A percentile compares a stretch with the other conserved stretches of the same genome.
Conservation (phyloP, 1,140 invertebrate genomes). For the honey bee (Apis mellifera) region Amel_HAv3.1 CM009939.2:10240001-10240500, state of each 20-base stretch:
- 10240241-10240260: too few species aligned
- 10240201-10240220: neutral
- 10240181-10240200: neutral
- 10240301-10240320: neutral
- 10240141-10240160: neutral
- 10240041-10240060: neutral
- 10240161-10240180: neutral
- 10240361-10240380: neutral
- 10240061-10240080: neutral
- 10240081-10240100: neutral
- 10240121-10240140: neutral
- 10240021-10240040: neutral
- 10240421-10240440: slow-evolving; percentile 11
- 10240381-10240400: neutral
- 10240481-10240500: slow-evolving; percentile 30
- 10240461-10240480: slow-evolving; percentile 7
- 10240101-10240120: neutral
- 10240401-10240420: neutral
- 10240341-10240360: neutral
- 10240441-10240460: slow-evolving; percentile 41
- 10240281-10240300: neutral
- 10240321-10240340: neutral
- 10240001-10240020: neutral
- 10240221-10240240: neutral
- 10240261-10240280: neutral